Base-by-base conservation (phyloP, 1,140 invertebrate genomes). In the Bombus cullumanus region DNA sequence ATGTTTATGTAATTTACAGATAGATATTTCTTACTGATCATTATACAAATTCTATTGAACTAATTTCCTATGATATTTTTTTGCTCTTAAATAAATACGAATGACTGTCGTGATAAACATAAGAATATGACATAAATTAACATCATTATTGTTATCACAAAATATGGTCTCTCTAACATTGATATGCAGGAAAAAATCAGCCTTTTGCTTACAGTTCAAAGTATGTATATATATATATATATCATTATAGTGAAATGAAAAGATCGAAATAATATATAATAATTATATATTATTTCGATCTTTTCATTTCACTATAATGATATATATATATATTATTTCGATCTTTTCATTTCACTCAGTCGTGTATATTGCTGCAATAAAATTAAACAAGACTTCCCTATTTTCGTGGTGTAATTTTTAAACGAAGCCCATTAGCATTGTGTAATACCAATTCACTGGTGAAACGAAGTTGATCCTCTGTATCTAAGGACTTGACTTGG, bases 401-500 rank as follows among this genome's bases (percentile, higher is more conserved):
- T 37, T 76, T 62, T 64, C 93, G 88, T 3, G 91, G 90, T 1
- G 83, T 91, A n/a, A 94, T 86, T 86, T 88, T 93, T 31, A 94
- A 76, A 5, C 84, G 90, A 62, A 94, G 74, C 53, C 94, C 94
- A 43, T 88, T 80, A 4, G 87, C 90, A 75, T 93, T 94, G 31
- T 91, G 83, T 6, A 94, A 80, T 28, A 94, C 93, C 13, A 94
- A 80, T 69, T 94, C 91, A 0, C 91, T 88, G 18, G 88, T 89
- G 3, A 94, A 85, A 28, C 90, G 89, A 25, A 94, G 85, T 71
- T 93, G 81, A 31, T 92, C 89, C 34, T 93, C 90, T 0, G 28
- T 84, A 18, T 93, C 92, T n/a, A 94, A 22, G 0, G 95, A 88
- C 43, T 94, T 92, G 4, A 97, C 92, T 59, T 90, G 88, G 86